These are phyloP conservation scores for Euproctis similis DNA, from an alignment of 2,888 invertebrate species.

Conservation along the genomic window DNA sequence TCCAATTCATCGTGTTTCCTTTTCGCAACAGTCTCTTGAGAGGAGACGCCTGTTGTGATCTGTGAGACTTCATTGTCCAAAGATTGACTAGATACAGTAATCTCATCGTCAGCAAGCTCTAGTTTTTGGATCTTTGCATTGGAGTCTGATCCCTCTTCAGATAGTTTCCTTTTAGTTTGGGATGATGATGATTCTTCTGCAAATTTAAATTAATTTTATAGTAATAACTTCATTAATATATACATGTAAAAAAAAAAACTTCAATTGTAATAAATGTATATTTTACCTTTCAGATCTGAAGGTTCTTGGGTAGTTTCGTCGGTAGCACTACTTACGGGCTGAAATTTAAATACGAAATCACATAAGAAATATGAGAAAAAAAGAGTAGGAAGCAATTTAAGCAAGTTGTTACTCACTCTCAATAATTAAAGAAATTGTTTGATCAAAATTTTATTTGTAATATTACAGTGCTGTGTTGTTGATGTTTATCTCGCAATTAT, in stretches of 20 bases:
- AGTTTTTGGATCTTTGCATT: slow-evolving; percentile 56
- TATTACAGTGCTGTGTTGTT: too few species aligned
- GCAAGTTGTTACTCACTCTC: too few species aligned
- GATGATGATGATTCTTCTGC: slow-evolving; percentile 34
- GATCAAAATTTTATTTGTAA: too few species aligned
- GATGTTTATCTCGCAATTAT: too few species aligned
- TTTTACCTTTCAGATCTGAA: slow-evolving; percentile 33
- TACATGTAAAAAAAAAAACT: too few species aligned
- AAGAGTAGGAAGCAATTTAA: too few species aligned
- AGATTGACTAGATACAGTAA: slow-evolving; percentile 38
- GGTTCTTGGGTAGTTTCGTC: slow-evolving; percentile 14
- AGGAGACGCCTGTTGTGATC: slow-evolving; percentile 10
- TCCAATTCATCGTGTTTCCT: slow-evolving; percentile 34
- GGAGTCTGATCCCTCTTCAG: slow-evolving; percentile 37
- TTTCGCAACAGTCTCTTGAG: slow-evolving; percentile 47
- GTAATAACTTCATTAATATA: background rate
- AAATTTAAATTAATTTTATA: slow-evolving; percentile 14
- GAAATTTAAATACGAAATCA: slow-evolving; percentile 3
- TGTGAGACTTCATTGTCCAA: slow-evolving; percentile 31
- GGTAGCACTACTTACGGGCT: slow-evolving; percentile 14
- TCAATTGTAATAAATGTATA: background rate
- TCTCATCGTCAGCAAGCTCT: slow-evolving; percentile 36
- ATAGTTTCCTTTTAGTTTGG: slow-evolving; percentile 51
- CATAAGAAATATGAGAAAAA: too few species aligned
- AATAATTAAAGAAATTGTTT: too few species aligned